Base-by-base conservation (phyloP, 2,113 vertebrate species). In the Thamnophis sirtalis region DNA sequence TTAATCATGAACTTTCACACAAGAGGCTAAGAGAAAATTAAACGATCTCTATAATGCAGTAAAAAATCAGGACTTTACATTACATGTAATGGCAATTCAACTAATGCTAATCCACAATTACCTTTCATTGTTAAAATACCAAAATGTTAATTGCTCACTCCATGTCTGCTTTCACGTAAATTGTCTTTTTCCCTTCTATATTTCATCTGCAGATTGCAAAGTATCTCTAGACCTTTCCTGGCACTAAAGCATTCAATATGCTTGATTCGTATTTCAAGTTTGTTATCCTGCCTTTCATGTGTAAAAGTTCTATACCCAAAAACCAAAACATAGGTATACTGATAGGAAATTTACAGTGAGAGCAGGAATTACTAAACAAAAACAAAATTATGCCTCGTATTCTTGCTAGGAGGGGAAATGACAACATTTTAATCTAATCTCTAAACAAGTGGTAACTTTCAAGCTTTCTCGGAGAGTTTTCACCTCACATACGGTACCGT, bases 221-320 rank as follows among this genome's bases (percentile, higher is more conserved):
- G 56, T 49, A n/a, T 50, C 9, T 91, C 43, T 5, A 86, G 38
- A 21, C 17, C 38, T 43, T 33, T 15, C 38, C 9, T 84, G 33
- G 33, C 53, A 56, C 19, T 28, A 49, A 9, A 60, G 22, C 21
- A n/a, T 22, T 22, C 26, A 26, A 11, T 38, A 22, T 51, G 55
- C 38, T 50, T 63, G 84, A 11, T 48, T 88, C 9, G 80, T 58
- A 91, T 94, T 94, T 88, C 60, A 33, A 17, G 38, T 26, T 89
- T 89, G 73, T 51, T 60, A 89, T 73, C 4, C 48, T 38, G 28
- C 49, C 60, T 51, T 89, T 51, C 26, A 48, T 33, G 9, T n/a
- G 5, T 19, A 89, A n/a, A 4, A 68, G 60, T 48, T 9, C 58
- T 4, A 38, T 21, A 51, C 21, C 9, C n/a, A 33, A 28, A 48